phyloP scores from a whole-genome alignment of 30 jellyfish, hydroid and myxozoan genomes.

The Cassiopea andromeda region DNA sequence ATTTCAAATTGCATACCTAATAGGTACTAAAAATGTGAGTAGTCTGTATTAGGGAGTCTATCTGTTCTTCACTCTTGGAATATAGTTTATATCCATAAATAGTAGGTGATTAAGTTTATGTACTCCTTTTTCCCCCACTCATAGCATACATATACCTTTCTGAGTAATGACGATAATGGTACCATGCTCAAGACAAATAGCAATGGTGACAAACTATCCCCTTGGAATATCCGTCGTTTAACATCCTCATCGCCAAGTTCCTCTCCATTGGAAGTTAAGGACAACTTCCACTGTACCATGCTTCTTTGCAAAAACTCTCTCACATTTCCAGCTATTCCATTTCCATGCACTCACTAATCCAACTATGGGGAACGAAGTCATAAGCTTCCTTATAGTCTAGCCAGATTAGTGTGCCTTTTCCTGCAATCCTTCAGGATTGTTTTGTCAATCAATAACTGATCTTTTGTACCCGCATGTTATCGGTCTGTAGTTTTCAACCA shows the following conservation, averaged over 20 bases:
- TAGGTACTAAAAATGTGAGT: too few species aligned
- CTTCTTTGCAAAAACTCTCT: conserved; percentile 5
- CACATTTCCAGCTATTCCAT: conserved; percentile 15
- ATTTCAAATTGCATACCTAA: too few species aligned
- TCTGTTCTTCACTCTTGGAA: too few species aligned
- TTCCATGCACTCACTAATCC: not conserved
- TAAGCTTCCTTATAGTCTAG: too few species aligned
- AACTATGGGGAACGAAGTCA: too few species aligned
- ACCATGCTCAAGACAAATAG: not conserved
- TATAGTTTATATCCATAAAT: too few species aligned
- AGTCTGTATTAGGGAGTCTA: too few species aligned
- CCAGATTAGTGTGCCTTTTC: not conserved
- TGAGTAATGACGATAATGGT: not conserved
- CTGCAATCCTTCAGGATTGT: not conserved
- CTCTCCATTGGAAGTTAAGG: conserved; percentile 45
- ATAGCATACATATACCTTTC: not conserved
- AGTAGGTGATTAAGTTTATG: not conserved
- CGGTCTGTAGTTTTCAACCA: too few species aligned
- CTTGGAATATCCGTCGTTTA: not conserved
- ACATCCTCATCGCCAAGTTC: conserved; percentile 6
- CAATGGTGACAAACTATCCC: not conserved
- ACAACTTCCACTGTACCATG: not conserved
- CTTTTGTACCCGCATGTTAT: not conserved
- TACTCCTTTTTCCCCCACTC: not conserved
- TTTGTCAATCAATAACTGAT: too few species aligned